Percentiles rank a stretch among this genome's conserved stretches.
Evolutionary conservation across 2,888 invertebrate genomes (phyloP).

Genomic region (Galeopsomyia nigrocyanea): DNA sequence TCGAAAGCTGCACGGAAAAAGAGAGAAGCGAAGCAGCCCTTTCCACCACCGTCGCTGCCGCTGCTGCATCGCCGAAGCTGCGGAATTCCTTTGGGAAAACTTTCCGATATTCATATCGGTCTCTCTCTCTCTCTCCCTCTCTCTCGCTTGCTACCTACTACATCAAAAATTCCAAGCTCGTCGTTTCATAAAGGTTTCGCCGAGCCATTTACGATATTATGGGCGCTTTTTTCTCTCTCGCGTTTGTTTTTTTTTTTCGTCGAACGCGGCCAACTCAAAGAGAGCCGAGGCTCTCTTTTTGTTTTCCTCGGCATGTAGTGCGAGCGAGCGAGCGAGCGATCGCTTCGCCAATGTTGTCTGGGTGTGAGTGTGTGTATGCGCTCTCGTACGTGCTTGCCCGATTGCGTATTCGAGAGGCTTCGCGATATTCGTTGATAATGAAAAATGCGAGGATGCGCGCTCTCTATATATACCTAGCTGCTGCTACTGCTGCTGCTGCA

Average conservation of each 20-base stretch:
- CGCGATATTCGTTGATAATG: constrained; percentile 41
- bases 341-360: not conserved
- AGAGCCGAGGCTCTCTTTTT: constrained; percentile 4
- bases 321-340: constrained; percentile 1
- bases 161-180: constrained; percentile 67
- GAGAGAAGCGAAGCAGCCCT: constrained; percentile 34
- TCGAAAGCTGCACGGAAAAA: not conserved
- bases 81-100: constrained; percentile 66
- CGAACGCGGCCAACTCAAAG: not conserved
- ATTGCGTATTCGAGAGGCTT: constrained; percentile 26
- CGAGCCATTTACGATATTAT: constrained; percentile 66
- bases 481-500: too few species aligned
- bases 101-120: constrained; percentile 67
- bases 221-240: constrained; percentile 48
- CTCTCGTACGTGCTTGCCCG: not conserved
- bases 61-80: constrained; percentile 53
- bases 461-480: too few species aligned
- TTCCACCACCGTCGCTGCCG: constrained; percentile 31
- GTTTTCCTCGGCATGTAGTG: constrained; percentile 2
- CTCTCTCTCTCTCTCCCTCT: constrained; percentile 45
- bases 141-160: constrained; percentile 58
- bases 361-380: too few species aligned
- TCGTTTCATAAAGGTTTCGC: constrained; percentile 66
- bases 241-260: not conserved
- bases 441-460: constrained; percentile 22